Conservation (phyloP, 2,113 vertebrate genomes). For the Austrofundulus limnaeus region DNA sequence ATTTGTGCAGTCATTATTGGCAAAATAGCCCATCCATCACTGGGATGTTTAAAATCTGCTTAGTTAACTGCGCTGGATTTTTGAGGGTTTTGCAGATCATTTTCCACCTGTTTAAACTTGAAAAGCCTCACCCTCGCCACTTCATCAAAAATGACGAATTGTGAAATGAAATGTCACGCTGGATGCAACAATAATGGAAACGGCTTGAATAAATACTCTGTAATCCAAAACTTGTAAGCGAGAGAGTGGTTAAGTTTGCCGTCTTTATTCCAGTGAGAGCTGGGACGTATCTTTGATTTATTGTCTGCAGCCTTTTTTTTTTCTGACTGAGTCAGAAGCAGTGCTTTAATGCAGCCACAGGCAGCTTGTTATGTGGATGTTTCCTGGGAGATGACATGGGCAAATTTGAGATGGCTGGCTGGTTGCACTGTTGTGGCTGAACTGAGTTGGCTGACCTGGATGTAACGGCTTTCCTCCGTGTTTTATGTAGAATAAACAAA, state of each 20-base stretch:
- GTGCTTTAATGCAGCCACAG: slow-evolving; percentile 32
- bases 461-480: slow-evolving; percentile 22
- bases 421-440: slow-evolving; percentile 25
- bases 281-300: slow-evolving; percentile 24
- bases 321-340: slow-evolving; percentile 8
- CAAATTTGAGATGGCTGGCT: slow-evolving; percentile 51
- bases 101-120: slow-evolving; percentile 14
- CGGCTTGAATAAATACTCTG: not conserved
- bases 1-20: slow-evolving; percentile 41
- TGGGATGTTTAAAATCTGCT: slow-evolving; percentile 43
- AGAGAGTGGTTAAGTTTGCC: slow-evolving; percentile 2
- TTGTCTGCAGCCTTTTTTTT: slow-evolving; percentile 16
- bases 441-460: slow-evolving; percentile 42
- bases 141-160: too few species aligned
- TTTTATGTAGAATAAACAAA: slow-evolving; percentile 1
- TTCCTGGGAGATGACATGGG: slow-evolving; percentile 18
- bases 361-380: slow-evolving; percentile 27
- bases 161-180: slow-evolving; percentile 29
- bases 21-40: slow-evolving; percentile 19
- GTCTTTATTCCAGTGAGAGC: slow-evolving; percentile 5
- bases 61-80: slow-evolving; percentile 16
- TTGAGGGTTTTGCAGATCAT: slow-evolving; percentile 22
- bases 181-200: too few species aligned
- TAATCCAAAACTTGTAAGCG: too few species aligned
- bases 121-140: slow-evolving; percentile 16